Evolutionary conservation across 1,140 invertebrate species (phyloP).

Genomic region (Drosophila asahinai): DNA sequence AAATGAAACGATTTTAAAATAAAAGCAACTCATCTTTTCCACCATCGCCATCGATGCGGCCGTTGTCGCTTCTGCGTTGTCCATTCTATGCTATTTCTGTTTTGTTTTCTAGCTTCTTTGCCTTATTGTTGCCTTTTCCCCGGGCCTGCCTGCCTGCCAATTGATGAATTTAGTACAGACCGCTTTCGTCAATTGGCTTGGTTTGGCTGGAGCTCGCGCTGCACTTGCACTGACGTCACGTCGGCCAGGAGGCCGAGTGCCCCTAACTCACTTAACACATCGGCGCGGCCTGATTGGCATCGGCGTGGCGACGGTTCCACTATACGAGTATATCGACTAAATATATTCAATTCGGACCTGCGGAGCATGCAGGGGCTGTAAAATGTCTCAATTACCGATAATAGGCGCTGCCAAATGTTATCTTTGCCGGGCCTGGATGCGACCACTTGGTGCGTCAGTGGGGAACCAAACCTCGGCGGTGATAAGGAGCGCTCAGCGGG

Average conservation of each 20-base stretch:
- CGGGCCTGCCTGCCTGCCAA: conserved; percentile 38
- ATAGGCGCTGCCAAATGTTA: conserved; percentile 71
- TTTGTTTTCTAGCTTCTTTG: conserved; percentile 39
- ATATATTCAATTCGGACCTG: conserved; percentile 11
- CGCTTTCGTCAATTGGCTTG: conserved; percentile 66
- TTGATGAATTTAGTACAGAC: conserved; percentile 53
- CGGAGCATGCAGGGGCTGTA: conserved; percentile 24
- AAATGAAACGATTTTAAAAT: conserved; percentile 73
- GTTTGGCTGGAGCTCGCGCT: conserved; percentile 50
- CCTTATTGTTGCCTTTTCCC: conserved; percentile 8
- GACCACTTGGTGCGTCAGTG: conserved; percentile 62
- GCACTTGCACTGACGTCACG: conserved; percentile 69
- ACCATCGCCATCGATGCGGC: neutral
- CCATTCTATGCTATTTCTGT: conserved; percentile 69
- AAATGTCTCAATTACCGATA: conserved; percentile 70
- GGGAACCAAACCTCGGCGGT: conserved; percentile 12
- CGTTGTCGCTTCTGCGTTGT: conserved; percentile 50
- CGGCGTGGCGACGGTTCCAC: conserved; percentile 18
- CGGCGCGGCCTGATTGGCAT: conserved; percentile 44
- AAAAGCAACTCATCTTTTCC: conserved; percentile 69
- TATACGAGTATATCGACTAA: conserved; percentile 14
- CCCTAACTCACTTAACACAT: conserved; percentile 61
- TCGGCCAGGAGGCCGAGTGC: conserved; percentile 28
- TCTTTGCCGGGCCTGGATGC: conserved; percentile 38
- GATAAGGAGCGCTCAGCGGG: conserved; percentile 50